These are phyloP conservation scores for Notothenia rossii DNA, from an alignment of 2,113 vertebrate species.

Conservation along the genomic window DNA sequence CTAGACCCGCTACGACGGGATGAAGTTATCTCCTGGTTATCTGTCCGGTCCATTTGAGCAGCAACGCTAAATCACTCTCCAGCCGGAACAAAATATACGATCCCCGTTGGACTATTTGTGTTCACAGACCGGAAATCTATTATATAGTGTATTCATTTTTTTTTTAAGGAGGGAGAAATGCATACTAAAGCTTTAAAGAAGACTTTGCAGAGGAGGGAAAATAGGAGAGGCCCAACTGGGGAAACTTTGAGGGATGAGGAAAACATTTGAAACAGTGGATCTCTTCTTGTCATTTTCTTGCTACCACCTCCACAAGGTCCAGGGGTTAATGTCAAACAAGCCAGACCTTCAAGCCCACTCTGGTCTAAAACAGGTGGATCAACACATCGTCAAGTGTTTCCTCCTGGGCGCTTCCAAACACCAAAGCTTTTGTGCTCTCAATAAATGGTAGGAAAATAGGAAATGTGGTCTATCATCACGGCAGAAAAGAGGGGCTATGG, in stretches of 20 bases:
- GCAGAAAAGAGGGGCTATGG: background rate
- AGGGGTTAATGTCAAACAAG: constrained; percentile 23
- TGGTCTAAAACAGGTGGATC: constrained; percentile 55
- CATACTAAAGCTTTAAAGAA: background rate
- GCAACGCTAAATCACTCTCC: background rate
- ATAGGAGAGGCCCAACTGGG: background rate
- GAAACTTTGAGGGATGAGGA: background rate
- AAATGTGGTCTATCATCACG: constrained; percentile 9
- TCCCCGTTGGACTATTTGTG: background rate
- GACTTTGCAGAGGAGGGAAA: constrained; percentile 23
- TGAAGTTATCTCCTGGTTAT: background rate
- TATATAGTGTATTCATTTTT: constrained; percentile 24
- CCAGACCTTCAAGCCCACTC: constrained; percentile 43
- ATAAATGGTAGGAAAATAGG: constrained; percentile 19
- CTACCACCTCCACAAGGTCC: constrained; percentile 52
- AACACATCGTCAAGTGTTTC: constrained; percentile 51
- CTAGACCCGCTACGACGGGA: too few relatives aligned
- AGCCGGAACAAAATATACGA: background rate
- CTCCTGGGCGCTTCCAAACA: constrained; percentile 36
- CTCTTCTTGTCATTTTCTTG: constrained; percentile 31
- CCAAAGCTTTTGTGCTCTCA: constrained; percentile 44
- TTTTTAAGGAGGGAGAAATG: constrained; percentile 2
- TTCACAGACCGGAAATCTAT: background rate
- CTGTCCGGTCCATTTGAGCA: background rate
- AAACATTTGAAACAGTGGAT: constrained; percentile 36